phyloP scores from a whole-genome alignment of 2,888 invertebrate species.

The Psylliodes chrysocephalus region DNA sequence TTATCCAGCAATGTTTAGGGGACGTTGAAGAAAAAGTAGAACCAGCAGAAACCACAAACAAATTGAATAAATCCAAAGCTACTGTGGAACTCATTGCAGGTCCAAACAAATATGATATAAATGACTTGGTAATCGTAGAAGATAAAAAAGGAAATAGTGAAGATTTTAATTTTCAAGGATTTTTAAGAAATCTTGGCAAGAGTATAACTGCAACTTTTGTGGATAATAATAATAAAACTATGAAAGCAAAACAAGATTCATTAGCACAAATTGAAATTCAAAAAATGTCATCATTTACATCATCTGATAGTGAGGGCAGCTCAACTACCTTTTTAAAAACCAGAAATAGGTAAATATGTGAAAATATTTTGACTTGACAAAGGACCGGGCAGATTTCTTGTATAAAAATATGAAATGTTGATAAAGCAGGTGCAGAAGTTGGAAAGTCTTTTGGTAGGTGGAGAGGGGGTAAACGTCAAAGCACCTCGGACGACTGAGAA shows the following conservation, averaged over 20 bases:
- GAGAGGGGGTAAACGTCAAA: too few species aligned
- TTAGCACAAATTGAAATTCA: neutral
- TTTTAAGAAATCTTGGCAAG: conserved; percentile 51
- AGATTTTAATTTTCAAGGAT: conserved; percentile 43
- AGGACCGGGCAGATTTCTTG: too few species aligned
- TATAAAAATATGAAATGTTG: too few species aligned
- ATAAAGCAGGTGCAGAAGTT: too few species aligned
- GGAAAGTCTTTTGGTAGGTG: too few species aligned
- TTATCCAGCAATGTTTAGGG: conserved; percentile 18
- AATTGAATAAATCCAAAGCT: neutral
- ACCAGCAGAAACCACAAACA: neutral
- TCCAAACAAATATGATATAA: conserved; percentile 47
- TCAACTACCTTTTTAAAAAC: neutral
- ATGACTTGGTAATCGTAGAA: conserved; percentile 48
- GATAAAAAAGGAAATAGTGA: conserved; percentile 40
- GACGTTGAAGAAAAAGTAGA: neutral
- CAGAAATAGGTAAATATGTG: neutral
- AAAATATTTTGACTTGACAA: too few species aligned
- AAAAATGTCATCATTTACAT: neutral
- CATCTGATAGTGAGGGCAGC: neutral
- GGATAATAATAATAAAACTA: conserved; percentile 2
- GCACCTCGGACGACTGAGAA: too few species aligned
- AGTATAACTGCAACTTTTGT: conserved; percentile 49
- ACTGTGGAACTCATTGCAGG: conserved; percentile 51
- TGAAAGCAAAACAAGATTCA: neutral